phyloP scores from a whole-genome alignment of 2,888 invertebrate genomes.

The Oithona nana region DNA sequence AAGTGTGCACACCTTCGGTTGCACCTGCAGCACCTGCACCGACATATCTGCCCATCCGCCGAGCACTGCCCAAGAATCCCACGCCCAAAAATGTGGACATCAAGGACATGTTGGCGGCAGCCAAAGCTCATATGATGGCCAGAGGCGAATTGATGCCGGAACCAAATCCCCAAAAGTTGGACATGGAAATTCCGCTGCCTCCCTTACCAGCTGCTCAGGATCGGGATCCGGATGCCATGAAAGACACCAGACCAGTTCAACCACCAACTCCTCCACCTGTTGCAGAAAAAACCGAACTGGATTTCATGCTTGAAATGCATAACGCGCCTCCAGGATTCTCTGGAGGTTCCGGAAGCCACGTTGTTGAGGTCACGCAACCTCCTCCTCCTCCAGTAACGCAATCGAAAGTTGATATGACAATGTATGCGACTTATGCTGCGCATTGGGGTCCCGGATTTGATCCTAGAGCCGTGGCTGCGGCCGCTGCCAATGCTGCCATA shows the following conservation, averaged over 20 bases:
- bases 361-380: not conserved
- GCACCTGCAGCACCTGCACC: not conserved
- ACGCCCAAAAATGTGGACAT: slow-evolving; percentile 6
- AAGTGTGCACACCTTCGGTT: not conserved
- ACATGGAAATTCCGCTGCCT: slow-evolving; percentile 5
- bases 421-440: not conserved
- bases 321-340: not conserved
- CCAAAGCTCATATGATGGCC: slow-evolving; percentile 7
- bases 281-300: slow-evolving; percentile 11
- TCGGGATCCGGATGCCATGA: not conserved
- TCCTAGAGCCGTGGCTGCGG: not conserved
- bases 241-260: slow-evolving; percentile 6
- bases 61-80: slow-evolving; percentile 7
- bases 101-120: slow-evolving; percentile 8
- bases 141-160: not conserved
- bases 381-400: not conserved
- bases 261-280: slow-evolving; percentile 6
- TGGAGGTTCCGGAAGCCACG: not conserved
- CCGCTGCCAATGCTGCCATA: not conserved
- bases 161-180: not conserved
- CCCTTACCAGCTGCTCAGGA: slow-evolving; percentile 11
- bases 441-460: not conserved
- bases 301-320: slow-evolving; percentile 11
- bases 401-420: not conserved
- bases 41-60: not conserved